Conservation (phyloP, 2,113 vertebrate genomes). For the Sander vitreus region DNA sequence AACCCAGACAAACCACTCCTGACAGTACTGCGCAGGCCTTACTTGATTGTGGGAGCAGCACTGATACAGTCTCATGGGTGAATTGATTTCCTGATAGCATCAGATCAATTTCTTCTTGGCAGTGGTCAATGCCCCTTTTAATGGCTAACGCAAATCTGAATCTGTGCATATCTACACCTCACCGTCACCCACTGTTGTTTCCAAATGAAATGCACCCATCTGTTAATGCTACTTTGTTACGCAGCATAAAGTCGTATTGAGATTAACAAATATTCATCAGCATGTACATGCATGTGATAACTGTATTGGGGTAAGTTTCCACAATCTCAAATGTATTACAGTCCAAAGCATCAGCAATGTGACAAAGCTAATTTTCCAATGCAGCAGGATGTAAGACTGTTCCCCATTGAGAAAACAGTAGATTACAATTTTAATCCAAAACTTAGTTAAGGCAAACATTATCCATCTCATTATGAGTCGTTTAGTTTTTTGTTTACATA, state of each 20-base stretch:
- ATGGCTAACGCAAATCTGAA: constrained; percentile 27
- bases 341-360: neutral
- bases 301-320: no score
- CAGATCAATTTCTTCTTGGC: constrained; percentile 25
- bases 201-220: neutral
- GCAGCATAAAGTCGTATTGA: neutral
- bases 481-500: no score
- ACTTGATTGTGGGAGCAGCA: constrained; percentile 4
- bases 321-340: neutral
- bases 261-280: neutral
- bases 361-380: neutral
- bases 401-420: neutral
- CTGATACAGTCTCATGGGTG: neutral
- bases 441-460: neutral
- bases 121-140: constrained; percentile 15
- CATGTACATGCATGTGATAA: no score
- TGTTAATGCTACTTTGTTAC: neutral
- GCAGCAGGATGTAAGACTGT: neutral
- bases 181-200: neutral
- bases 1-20: neutral
- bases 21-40: neutral
- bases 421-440: neutral
- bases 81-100: constrained; percentile 44
- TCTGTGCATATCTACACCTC: neutral
- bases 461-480: no score